Evolutionary conservation across 1,140 invertebrate species (phyloP).

Genomic region (Zaprionus ornatus): DNA sequence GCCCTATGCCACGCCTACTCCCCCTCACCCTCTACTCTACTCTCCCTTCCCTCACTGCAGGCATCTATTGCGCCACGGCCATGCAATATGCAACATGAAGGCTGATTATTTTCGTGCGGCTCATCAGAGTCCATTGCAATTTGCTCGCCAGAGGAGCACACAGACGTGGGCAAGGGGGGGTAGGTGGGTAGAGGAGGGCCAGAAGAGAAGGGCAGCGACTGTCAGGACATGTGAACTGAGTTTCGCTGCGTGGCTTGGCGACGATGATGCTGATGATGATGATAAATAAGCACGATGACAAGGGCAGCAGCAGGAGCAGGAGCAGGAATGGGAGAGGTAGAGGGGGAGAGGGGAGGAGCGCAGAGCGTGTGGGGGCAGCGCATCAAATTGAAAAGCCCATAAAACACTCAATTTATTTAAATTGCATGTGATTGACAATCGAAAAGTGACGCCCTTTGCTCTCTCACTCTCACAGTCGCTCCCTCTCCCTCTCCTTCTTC

Average conservation of each 20-base stretch:
- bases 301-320: not conserved
- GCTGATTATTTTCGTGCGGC: slow-evolving; percentile 52
- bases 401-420: slow-evolving; percentile 83
- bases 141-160: slow-evolving; percentile 7
- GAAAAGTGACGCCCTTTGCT: slow-evolving; percentile 27
- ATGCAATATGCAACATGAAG: slow-evolving; percentile 46
- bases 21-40: not conserved
- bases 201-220: not conserved
- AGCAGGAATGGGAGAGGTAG: not conserved
- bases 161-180: not conserved
- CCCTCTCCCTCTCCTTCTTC: not conserved
- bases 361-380: not conserved
- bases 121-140: slow-evolving; percentile 46
- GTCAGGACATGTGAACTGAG: slow-evolving; percentile 9
- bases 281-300: slow-evolving; percentile 43
- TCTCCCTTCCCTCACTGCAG: not conserved
- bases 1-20: not conserved
- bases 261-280: slow-evolving; percentile 29
- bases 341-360: not conserved
- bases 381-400: slow-evolving; percentile 79
- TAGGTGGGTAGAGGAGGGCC: not conserved
- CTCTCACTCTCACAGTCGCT: not conserved
- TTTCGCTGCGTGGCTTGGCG: not conserved
- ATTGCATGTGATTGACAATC: slow-evolving; percentile 80
- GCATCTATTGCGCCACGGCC: not conserved